phyloP scores from a whole-genome alignment of 2,113 vertebrate species.

The Psittacula cyanocephala region DNA sequence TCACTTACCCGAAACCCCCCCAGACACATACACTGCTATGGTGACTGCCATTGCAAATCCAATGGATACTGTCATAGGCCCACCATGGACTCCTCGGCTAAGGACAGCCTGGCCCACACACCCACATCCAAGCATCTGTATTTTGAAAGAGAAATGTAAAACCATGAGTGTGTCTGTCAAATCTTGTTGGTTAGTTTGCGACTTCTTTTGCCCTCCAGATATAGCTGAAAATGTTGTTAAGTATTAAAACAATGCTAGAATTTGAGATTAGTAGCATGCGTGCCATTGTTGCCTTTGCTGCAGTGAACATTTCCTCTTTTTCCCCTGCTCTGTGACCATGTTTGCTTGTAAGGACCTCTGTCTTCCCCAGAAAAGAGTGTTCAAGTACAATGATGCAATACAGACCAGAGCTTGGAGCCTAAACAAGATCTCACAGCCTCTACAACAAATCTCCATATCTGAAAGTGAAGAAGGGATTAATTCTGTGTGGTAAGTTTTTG shows the following conservation, averaged over 20 bases:
- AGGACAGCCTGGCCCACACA: conserved; percentile 88
- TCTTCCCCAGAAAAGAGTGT: not conserved
- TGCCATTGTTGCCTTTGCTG: not conserved
- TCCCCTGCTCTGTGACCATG: not conserved
- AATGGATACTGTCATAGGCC: conserved; percentile 78
- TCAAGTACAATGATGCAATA: not conserved
- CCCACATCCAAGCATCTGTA: conserved; percentile 91
- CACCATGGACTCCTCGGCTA: conserved; percentile 81
- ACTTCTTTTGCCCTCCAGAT: not conserved
- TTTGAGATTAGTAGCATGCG: not conserved
- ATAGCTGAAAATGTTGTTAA: not conserved
- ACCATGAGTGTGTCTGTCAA: not conserved
- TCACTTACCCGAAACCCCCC: conserved; percentile 91
- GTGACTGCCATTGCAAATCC: conserved; percentile 90
- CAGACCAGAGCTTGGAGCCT: not conserved
- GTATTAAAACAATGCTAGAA: not conserved
- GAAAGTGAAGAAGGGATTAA: not conserved
- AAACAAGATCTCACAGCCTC: not conserved
- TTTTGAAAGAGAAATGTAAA: not conserved
- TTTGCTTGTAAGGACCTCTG: not conserved
- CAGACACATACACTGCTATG: conserved; percentile 87
- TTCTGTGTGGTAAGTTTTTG: not conserved
- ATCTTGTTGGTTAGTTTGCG: not conserved
- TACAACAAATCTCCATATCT: not conserved
- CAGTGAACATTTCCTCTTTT: not conserved